Percentiles rank a stretch among this genome's conserved stretches.
phyloP scores from a whole-genome alignment of 2,888 invertebrate species.

The Sussaba pulchella region DNA sequence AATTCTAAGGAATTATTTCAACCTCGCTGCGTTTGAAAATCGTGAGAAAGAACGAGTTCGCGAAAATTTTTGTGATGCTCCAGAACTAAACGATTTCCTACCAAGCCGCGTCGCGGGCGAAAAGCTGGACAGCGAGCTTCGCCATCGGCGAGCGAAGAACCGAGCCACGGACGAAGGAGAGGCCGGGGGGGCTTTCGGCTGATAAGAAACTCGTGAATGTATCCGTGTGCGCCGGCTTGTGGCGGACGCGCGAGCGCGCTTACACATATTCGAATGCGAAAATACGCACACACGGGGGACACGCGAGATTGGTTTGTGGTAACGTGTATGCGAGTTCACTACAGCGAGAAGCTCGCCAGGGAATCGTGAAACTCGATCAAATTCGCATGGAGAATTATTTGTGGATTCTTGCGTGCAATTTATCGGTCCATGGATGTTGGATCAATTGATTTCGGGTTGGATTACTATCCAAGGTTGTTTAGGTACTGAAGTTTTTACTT shows the following conservation, averaged over 20 bases:
- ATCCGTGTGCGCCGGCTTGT: constrained; percentile 27
- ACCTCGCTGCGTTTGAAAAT: no score
- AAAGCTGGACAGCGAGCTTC: constrained; percentile 28
- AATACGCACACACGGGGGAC: constrained; percentile 27
- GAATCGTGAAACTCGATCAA: no score
- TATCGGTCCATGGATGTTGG: no score
- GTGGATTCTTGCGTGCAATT: no score
- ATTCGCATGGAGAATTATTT: no score
- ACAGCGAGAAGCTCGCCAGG: constrained; percentile 31
- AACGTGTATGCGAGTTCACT: constrained; percentile 3
- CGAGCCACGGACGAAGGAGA: constrained; percentile 24
- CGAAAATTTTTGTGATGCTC: not conserved
- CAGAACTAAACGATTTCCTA: not conserved
- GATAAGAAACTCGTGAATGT: constrained; percentile 53
- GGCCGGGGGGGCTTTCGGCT: constrained; percentile 49
- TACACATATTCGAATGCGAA: constrained; percentile 15
- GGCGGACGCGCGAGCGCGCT: constrained; percentile 32
- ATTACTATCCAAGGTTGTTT: no score
- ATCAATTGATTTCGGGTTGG: no score
- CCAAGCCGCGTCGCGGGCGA: not conserved
- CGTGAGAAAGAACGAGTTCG: not conserved
- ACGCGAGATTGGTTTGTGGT: not conserved
- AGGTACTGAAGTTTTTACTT: no score
- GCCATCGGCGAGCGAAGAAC: constrained; percentile 40
- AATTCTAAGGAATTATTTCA: no score